Base-by-base conservation (phyloP, 2,113 vertebrate species). In the Platichthys flesus region DNA sequence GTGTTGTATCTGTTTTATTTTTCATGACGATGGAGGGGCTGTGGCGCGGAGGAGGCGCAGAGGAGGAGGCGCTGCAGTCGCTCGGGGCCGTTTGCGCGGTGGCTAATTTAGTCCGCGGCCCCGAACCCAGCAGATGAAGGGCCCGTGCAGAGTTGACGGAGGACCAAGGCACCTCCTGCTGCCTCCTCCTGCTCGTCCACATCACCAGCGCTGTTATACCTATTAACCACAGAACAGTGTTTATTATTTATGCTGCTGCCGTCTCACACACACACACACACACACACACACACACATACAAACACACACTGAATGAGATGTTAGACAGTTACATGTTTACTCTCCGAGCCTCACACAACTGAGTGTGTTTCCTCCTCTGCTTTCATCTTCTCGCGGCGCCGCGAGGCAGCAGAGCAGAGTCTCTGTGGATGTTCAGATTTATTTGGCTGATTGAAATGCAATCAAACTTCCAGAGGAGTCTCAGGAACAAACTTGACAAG, bases 1-100 rank as follows among this genome's bases (percentile, higher is more conserved):
- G 88, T 91, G 91, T 90, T 92, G 92, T 92, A 89, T 83, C 86
- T 89, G 28, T 86, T 94, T 90, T 87, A 94, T 94, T 88, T 94
- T 94, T 94, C 86, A 94, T 94, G 93, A 89, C 78, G 63, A 65
- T 83, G 78, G 84, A 88, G 79, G 85, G 75, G 83, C 78, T 16
- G 64, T 24, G 76, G 68, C 24, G 47, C 78, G 61, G 82, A 84
- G 78, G 83, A 84, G 76, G 68, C 24, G 47, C 78, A 60, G 72
- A 63, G 61, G 82, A 84, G 78, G 86, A 84, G 78, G 86, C 14
- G 37, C 71, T 56, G 79, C 16, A 28, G 83, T 62, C 62, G 64
- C 89, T 85, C 47, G 58, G 87, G 89, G 89, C 79, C 76, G 42
- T 79, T 89, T 90, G 66, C 18, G 55, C 15, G 68, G 68, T 24